Evolutionary conservation across 1,140 invertebrate genomes (phyloP).

Genomic region (Callitettix versicolor): DNA sequence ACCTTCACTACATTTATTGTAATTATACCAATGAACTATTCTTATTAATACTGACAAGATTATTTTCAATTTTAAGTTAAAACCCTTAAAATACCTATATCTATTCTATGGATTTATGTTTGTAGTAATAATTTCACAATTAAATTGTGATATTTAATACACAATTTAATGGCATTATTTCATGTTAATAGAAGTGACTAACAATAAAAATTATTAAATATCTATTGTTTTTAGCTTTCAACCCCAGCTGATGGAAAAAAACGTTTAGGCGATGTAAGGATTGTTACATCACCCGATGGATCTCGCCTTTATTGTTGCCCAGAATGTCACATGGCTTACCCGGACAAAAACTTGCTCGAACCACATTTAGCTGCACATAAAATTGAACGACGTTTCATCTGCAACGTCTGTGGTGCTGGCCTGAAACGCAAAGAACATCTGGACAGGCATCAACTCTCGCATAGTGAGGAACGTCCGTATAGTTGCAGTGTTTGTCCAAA

Average conservation of each 20-base stretch:
- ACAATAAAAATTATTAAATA: no score
- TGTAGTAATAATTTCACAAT: no score
- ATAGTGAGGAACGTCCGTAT: conserved; percentile 38
- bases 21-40: no score
- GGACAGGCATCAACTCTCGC: conserved; percentile 30
- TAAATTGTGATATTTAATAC: no score
- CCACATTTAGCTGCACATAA: conserved; percentile 70
- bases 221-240: background rate
- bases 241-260: conserved; percentile 17
- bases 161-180: no score
- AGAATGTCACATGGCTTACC: conserved; percentile 77
- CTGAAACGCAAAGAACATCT: conserved; percentile 45
- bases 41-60: no score
- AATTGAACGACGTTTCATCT: conserved; percentile 50
- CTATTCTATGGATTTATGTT: no score
- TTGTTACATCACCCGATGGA: conserved; percentile 71
- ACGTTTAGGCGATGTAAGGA: conserved; percentile 54
- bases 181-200: no score
- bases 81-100: no score
- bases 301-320: conserved; percentile 75
- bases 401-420: conserved; percentile 74
- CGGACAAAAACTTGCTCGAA: conserved; percentile 66
- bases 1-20: no score
- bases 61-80: no score
- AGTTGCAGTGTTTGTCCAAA: conserved; percentile 74